Percentiles rank a stretch among this genome's conserved stretches.
These are phyloP conservation scores for Pangasius krempfi DNA, from an alignment of 2,797 vertebrate species.

Conservation along the genomic window DNA sequence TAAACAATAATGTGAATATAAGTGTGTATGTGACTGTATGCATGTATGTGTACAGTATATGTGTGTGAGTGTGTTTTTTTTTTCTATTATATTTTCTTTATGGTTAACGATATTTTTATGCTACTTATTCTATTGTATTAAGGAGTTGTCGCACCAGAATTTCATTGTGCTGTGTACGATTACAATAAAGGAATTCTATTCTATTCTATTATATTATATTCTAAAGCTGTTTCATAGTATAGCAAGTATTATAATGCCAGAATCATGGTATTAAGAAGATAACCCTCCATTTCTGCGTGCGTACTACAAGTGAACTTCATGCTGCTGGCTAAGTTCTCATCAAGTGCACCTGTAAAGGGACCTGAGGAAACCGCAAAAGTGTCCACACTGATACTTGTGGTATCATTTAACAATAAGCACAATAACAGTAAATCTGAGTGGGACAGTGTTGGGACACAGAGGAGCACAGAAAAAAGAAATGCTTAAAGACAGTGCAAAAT, in stretches of 20 bases:
- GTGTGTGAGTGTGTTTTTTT: too few relatives aligned
- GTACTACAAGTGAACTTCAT: background rate
- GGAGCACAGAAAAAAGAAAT: background rate
- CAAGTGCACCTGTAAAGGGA: constrained; percentile 8
- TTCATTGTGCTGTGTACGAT: background rate
- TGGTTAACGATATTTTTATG: too few relatives aligned
- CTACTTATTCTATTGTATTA: too few relatives aligned
- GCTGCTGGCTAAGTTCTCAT: background rate
- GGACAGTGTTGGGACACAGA: background rate
- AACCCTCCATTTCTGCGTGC: background rate
- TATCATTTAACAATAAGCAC: constrained; percentile 6
- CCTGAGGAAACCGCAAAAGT: background rate
- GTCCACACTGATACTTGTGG: background rate
- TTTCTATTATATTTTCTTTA: too few relatives aligned
- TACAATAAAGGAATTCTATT: background rate
- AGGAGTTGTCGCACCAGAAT: background rate
- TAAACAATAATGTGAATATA: too few relatives aligned
- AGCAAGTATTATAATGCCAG: background rate
- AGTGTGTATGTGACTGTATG: too few relatives aligned
- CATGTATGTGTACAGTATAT: too few relatives aligned
- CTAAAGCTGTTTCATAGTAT: background rate
- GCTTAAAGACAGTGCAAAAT: background rate
- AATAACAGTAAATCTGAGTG: background rate
- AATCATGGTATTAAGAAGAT: background rate
- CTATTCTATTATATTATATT: background rate